Evolutionary conservation across 2,113 vertebrate species (phyloP), one percentile per base, ranked within the genome.

Genomic region (Ondatra zibethicus): DNA sequence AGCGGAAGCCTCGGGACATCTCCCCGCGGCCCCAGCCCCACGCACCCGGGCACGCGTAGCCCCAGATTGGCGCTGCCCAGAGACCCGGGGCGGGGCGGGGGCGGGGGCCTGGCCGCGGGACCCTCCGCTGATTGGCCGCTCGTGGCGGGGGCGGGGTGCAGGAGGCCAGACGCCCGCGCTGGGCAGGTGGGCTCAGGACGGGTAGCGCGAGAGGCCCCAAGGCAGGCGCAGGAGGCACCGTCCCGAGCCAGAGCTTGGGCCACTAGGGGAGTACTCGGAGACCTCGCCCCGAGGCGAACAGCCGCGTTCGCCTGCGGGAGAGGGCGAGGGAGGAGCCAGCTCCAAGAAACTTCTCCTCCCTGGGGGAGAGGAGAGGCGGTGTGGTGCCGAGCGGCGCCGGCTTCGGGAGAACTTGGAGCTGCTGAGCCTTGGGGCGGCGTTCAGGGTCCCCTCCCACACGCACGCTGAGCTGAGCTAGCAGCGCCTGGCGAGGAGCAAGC

Each of bases 11-110:
- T 33, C 86, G 25, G 33, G 73, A 17, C 14, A 9, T 33, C 52
- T 47, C 78, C 25, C n/a, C 3, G 39, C 58, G 0, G 42, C 39
- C 68, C 55, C 4, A 1, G 81, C 86, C 91, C 96, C 95, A 91
- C 88, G 92, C 85, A 81, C 93, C 92, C 0, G 4, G 81, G 91
- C 97, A 97, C 95, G 94, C 94, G 94, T 89, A 96, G 94, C 91
- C 5, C 36, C 91, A 13, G 91, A 87, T 82, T 39, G 95, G 92
- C 7, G 91, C 19, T 52, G 8, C 89, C 45, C 93, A 52, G 77
- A 29, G 45, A 39, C 23, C 1, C 25, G 89, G 93, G 93, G 76
- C 31, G 39, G 65, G 77, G 0, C 5, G 12, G 0, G 78, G 92
- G 93, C 55, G 93, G 89, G 47, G 47, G 78, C 68, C 58, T 0